These are phyloP conservation scores for Euplexia lucipara DNA, from an alignment of 2,888 invertebrate species.

Conservation along the genomic window DNA sequence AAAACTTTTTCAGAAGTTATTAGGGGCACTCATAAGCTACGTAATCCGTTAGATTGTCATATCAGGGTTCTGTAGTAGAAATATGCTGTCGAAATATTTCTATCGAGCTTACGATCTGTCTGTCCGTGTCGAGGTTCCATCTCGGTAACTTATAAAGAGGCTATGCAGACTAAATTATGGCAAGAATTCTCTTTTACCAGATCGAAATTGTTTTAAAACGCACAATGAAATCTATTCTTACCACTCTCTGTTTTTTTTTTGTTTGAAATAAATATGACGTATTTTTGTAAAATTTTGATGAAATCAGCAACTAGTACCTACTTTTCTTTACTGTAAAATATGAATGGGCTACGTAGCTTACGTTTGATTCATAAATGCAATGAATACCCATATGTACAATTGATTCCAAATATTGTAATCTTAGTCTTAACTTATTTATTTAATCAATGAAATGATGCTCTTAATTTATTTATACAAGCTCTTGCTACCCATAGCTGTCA, in stretches of 20 bases:
- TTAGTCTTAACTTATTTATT: slow-evolving; percentile 39
- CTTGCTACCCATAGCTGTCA: background rate
- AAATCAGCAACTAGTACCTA: background rate
- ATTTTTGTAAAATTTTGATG: background rate
- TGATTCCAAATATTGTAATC: slow-evolving; percentile 44
- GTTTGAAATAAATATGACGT: background rate
- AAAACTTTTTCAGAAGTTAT: slow-evolving; percentile 20
- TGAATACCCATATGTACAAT: slow-evolving; percentile 44
- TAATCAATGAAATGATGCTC: slow-evolving; percentile 11
- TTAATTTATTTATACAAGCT: slow-evolving; percentile 9
- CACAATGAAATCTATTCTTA: slow-evolving; percentile 6
- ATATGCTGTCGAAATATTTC: background rate
- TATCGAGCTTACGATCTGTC: background rate
- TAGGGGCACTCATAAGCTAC: slow-evolving; percentile 18
- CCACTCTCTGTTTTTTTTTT: background rate
- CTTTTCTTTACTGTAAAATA: background rate
- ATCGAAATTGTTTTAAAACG: background rate
- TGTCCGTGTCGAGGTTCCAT: background rate
- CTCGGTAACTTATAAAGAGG: background rate
- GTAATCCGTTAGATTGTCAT: background rate
- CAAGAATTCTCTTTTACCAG: background rate
- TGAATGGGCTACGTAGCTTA: slow-evolving; percentile 12
- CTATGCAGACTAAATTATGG: background rate
- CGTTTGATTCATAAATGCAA: slow-evolving; percentile 11
- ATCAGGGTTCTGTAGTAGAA: background rate